Base-by-base conservation (phyloP, 2,888 invertebrate genomes). In the Cheilosia grossa region DNA sequence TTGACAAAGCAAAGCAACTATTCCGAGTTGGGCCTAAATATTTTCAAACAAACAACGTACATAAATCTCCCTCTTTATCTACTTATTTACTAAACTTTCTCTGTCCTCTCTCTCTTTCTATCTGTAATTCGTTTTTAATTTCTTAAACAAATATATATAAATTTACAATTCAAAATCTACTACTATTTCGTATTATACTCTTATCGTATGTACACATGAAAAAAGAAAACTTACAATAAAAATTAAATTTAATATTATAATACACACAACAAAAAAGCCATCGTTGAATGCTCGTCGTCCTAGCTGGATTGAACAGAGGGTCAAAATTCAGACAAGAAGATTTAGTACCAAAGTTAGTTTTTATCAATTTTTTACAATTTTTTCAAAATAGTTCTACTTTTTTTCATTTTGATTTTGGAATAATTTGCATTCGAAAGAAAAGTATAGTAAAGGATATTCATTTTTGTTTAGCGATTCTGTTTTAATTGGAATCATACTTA, bases 261-360 rank as follows among this genome's bases (percentile, higher is more conserved):
- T 74, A 87, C 86, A 82, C 86, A 87, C 82, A 66, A 75, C 80
- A 66, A 75, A 86, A 75, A 91, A 91, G 91, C 91, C 91, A 90
- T 91, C 91, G 88, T 89, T 91, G 89, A 91, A 91, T 91, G 91
- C 91, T 91, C 92, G 91, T 91, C 92, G 91, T 90, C 89, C 91
- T 90, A 92, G 91, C 91, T 92, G 92, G 91, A 91, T 91, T 91
- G 91, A 91, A 90, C 92, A 92, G 91, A 91, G 91, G 91, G 91
- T 91, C 91, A 92, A 91, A 91, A 91, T 91, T 90, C 91, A 91
- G 90, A 91, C 92, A 91, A 91, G 91, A 91, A 92, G 91, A 92
- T 91, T 91, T 91, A 91, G 91, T 91, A 92, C 91, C 91, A 91
- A 91, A 91, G 91, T 91, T 91, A 91, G 91, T 91, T 90, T 91